Base-by-base conservation (phyloP, 2,888 invertebrate genomes). In the Podabrus alpinus region DNA sequence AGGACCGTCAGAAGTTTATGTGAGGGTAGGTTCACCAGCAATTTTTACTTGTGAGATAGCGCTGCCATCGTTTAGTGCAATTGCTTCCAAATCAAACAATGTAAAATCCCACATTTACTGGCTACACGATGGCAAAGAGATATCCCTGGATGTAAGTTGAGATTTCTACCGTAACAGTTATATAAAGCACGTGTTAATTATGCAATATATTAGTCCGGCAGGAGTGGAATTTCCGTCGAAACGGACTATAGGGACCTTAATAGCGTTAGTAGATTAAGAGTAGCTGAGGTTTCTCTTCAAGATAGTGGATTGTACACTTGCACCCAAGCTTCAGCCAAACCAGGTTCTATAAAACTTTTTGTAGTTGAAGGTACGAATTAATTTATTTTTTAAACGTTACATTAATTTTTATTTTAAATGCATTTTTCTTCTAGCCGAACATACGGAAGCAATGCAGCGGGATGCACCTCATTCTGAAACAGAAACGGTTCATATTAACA, bases 281-380 rank as follows among this genome's bases (percentile, higher is more conserved):
- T 94, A 84, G 87, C 91, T 81, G 85, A 89, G 83, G 90, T 92
- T 83, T 88, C 89, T 78, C 81, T 87, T 77, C 83, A 86, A 82
- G 92, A 90, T 84, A 87, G 88, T 71, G 90, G 91, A 16, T 86
- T 89, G 86, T 94, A 94, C 87, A 92, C 93, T 74, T 94, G 94
- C 83, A 88, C 90, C 71, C 90, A 93, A 68, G 89, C 90, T 81
- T 90, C 91, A 21, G 89, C 90, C 24, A 87, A 90, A 69, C 88
- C 89, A 24, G 90, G 91, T 74, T 88, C 90, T 16, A 89, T 93
- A 21, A 88, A 89, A 82, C 89, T 94, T 68, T 89, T 90, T 79
- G 91, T 92, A 69, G 88, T 92, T 81, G 92, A 92, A 90, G 92
- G 93, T 92, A 85, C 83, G 84, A 71, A 68, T 68, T 62, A 19